Evolutionary conservation across 2,113 vertebrate genomes (phyloP).

Genomic region (Archocentrus centrarchus): DNA sequence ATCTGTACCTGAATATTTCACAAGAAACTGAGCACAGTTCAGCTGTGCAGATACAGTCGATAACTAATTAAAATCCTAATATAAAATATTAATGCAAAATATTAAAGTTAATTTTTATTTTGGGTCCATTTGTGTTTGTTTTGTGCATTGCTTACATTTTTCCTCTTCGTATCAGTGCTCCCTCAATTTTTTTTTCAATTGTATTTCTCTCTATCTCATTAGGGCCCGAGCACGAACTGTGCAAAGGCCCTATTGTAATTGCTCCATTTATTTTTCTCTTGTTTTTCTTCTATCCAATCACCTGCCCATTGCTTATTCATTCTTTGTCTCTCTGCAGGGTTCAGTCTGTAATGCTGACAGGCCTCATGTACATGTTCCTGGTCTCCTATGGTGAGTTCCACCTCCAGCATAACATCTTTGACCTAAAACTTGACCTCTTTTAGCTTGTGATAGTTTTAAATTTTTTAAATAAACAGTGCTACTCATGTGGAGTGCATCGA

Average conservation of each 20-base stretch:
- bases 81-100: background rate
- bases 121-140: background rate
- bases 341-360: slow-evolving; percentile 44
- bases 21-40: background rate
- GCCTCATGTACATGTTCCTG: slow-evolving; percentile 63
- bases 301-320: background rate
- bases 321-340: slow-evolving; percentile 59
- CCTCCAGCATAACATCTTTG: background rate
- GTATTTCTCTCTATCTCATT: background rate
- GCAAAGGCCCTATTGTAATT: too few relatives aligned
- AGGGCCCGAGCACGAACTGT: too few relatives aligned
- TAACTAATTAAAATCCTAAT: background rate
- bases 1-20: background rate
- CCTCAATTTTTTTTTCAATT: background rate
- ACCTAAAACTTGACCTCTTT: background rate
- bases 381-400: slow-evolving; percentile 70
- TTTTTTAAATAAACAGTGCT: background rate
- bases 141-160: background rate
- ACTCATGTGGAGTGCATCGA: background rate
- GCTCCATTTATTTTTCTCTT: too few relatives aligned
- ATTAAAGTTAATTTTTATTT: background rate
- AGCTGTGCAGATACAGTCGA: background rate
- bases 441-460: background rate
- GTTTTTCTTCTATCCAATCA: background rate
- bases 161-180: background rate